Evolutionary conservation across 2,888 invertebrate species (phyloP).

Genomic region (Amiota mariae): DNA sequence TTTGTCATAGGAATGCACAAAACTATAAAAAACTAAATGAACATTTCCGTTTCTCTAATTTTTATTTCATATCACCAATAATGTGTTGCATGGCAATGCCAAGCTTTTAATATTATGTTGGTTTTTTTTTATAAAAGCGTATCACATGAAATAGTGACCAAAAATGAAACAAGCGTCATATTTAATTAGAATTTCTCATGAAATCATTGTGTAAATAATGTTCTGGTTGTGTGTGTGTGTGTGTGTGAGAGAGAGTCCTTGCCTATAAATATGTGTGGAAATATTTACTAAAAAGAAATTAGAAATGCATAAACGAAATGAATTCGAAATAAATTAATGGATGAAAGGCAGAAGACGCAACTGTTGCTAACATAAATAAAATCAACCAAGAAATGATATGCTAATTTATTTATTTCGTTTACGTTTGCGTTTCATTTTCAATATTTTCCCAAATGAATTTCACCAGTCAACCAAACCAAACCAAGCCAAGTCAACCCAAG

Average conservation of each 20-base stretch:
- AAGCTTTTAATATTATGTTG: no score
- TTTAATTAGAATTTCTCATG: constrained; percentile 30
- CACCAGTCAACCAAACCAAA: no score
- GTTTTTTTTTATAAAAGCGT: no score
- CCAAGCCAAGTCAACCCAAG: no score
- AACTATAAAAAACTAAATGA: no score
- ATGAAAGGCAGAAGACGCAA: background rate
- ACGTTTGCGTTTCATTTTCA: background rate
- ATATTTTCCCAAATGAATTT: background rate
- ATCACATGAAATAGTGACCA: no score
- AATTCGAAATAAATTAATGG: background rate
- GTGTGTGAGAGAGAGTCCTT: no score
- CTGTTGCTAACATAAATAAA: constrained; percentile 14
- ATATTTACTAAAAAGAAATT: background rate
- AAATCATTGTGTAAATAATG: constrained; percentile 18
- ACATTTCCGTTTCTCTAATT: no score
- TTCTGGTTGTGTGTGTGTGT: background rate
- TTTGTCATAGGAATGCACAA: no score
- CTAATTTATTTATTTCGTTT: background rate
- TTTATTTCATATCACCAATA: no score
- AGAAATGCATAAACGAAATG: constrained; percentile 27
- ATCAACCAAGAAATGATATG: background rate
- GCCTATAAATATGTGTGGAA: background rate
- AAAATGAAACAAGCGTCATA: constrained; percentile 2
- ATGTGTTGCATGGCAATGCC: no score